Evolutionary conservation across 2,888 invertebrate genomes (phyloP), one percentile per base, ranked within the genome.

Genomic region (Nomada ferruginata): DNA sequence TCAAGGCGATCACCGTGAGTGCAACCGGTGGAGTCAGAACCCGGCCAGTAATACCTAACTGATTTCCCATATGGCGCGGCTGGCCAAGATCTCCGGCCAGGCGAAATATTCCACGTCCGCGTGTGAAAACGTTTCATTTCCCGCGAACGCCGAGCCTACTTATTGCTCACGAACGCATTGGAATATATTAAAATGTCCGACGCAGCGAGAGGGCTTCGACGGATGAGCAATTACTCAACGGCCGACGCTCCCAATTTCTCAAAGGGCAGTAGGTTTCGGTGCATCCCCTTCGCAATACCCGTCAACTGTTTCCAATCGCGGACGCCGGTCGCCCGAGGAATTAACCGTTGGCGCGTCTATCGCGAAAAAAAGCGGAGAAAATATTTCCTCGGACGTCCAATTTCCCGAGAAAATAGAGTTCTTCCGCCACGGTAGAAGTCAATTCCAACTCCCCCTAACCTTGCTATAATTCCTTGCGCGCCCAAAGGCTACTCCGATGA

Each of bases 31-130:
- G 74, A 52, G 70, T 72, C 66, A 61, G 76, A 81, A 79, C 82
- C 76, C 69, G 74, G 61, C 68, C 60, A 18, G 77, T 73, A 83
- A 79, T 73, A 74, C 55, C 78, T 74, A 85, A 89, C 84, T 87
- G 85, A 87, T 89, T 89, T 86, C 76, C 85, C 85, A 89, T 87
- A 89, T 89, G 86, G 84, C 79, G 84, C 65, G 71, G 69, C 63
- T 64, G 65, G 23, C 47, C 53, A 44, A 68, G 75, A 80, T 74
- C 71, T 76, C 36, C 55, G 59, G 11, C 79, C 71, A 44, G 66
- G 66, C 69, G 79, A 80, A 61, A 83, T 73, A 79, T 84, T 82
- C 70, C 84, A 84, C 79, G 64, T 63, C 26, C 76, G 76, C 72
- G 76, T 69, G 71, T 68, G 82, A 68, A 75, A 83, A 75, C 72